phyloP scores from a whole-genome alignment of 1,140 invertebrate genomes.

The Zophobas atratus region DNA sequence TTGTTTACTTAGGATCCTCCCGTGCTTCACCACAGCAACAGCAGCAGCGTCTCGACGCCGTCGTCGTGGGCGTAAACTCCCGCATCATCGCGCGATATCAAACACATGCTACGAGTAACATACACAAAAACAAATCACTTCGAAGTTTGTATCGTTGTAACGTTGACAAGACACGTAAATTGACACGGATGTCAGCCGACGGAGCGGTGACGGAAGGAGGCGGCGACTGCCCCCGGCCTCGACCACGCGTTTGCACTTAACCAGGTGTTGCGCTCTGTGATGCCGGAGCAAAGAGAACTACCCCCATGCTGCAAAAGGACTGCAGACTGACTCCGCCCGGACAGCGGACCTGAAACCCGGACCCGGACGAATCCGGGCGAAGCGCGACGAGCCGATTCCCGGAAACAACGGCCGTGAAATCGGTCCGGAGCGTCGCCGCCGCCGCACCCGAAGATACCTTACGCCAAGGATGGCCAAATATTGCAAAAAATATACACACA shows the following conservation, averaged over 20 bases:
- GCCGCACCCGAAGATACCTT: slow-evolving; percentile 10
- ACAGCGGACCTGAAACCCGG: slow-evolving; percentile 55
- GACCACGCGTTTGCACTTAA: slow-evolving; percentile 46
- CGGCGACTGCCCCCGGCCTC: background rate
- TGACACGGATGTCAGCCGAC: slow-evolving; percentile 15
- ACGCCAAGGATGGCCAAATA: no score
- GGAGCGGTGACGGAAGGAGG: background rate
- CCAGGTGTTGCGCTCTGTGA: slow-evolving; percentile 54
- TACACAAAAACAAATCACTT: slow-evolving; percentile 32
- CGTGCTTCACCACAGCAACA: background rate
- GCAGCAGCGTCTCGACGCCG: slow-evolving; percentile 17
- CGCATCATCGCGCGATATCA: slow-evolving; percentile 25
- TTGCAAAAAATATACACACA: no score
- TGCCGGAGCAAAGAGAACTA: slow-evolving; percentile 49
- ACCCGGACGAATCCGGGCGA: slow-evolving; percentile 51
- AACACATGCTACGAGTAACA: slow-evolving; percentile 25
- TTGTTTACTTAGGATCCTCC: slow-evolving; percentile 24
- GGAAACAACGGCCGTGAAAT: slow-evolving; percentile 61
- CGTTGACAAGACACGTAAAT: slow-evolving; percentile 43
- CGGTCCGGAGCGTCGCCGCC: slow-evolving; percentile 32
- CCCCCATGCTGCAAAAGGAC: slow-evolving; percentile 56
- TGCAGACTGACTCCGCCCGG: slow-evolving; percentile 63
- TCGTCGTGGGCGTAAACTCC: slow-evolving; percentile 43
- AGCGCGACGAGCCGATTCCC: slow-evolving; percentile 51
- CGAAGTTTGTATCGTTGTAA: slow-evolving; percentile 34